Evolutionary conservation across 2,888 invertebrate species (phyloP), one percentile per base, ranked within the genome.

Genomic region (Sinopyrophorus schimmeli): DNA sequence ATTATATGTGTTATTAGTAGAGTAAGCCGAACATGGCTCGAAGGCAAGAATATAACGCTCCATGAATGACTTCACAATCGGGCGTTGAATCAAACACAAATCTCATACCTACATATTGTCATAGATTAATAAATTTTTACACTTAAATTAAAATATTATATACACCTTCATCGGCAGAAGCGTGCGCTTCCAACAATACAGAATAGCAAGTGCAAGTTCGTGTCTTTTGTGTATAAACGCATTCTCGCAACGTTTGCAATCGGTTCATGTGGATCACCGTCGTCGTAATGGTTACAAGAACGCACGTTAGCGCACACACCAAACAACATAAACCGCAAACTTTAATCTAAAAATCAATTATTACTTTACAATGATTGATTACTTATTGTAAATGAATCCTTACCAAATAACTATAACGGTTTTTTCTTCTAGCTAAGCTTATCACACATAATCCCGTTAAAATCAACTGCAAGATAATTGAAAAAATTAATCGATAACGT

Each of bases 231-330:
- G 89, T 90, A 71, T 91, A 92, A 63, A 90, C 89, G 66, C 93
- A 93, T 70, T 92, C 90, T 55, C 89, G 80, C 7, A 93, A 73
- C 0, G 90, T 89, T 74, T 93, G 92, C 28, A 93, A 74, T 53
- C 92, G 83, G 71, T 86, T 86, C 92, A 93, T 92, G 72, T 93
- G 93, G 60, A 92, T 86, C 20, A 93, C 91, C 0, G 92, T 92
- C 0, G 92, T 93, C 1, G 92, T 92, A 34, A 93, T 90, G 11
- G 89, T 89, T 41, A 93, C 91, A 38, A 92, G 77, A 15, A 92
- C 90, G 68, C 92, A 92, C 1, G 91, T 87, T 47, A 92, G 76
- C 3, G 92, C 92, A 64, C 90, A 91, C 34, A 90, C 86, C 49
- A 93, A 76, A 57, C 92, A 92, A 70, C 91, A 91, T 2, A 88